Percentiles rank a stretch among this genome's conserved stretches.
Evolutionary conservation across 2,113 vertebrate genomes (phyloP).

Genomic region (Myotis davidii): DNA sequence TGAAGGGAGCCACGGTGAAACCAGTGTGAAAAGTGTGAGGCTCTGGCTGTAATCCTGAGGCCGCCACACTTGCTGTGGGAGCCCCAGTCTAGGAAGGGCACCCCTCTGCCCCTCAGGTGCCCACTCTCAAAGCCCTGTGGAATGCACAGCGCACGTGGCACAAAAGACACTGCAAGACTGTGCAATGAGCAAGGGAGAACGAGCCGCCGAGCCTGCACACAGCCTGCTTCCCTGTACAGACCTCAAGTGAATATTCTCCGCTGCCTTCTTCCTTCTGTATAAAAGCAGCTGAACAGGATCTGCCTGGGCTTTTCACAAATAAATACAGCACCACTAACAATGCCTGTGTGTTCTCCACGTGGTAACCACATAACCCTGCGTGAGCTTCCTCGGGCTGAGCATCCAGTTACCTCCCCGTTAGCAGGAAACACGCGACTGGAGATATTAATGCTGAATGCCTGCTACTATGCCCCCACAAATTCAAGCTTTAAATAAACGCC

Average conservation of each 20-base stretch:
- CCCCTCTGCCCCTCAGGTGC: not conserved
- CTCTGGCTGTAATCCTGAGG: not conserved
- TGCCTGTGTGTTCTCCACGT: fast-evolving
- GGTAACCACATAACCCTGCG: not conserved
- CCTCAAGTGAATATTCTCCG: not conserved
- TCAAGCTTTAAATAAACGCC: not conserved
- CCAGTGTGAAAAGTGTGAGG: not conserved
- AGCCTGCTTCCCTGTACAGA: not conserved
- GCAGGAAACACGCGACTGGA: not conserved
- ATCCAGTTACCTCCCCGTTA: not conserved
- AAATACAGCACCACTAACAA: not conserved
- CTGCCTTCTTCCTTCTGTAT: not conserved
- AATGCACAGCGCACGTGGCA: not conserved
- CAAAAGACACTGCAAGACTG: not conserved
- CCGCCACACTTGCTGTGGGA: not conserved
- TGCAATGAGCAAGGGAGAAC: not conserved
- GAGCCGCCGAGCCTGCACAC: not conserved
- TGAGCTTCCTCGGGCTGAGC: not conserved
- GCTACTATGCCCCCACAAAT: not conserved
- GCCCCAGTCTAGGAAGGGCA: too few relatives aligned
- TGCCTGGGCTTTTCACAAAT: slow-evolving; percentile 25
- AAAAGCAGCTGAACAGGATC: not conserved
- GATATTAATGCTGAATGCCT: not conserved
- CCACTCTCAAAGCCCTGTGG: not conserved
- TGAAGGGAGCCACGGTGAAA: not conserved